Percentiles rank a stretch among this genome's conserved stretches.
Conservation (phyloP, 2,113 vertebrate species). For the Mastomys coucha region DNA sequence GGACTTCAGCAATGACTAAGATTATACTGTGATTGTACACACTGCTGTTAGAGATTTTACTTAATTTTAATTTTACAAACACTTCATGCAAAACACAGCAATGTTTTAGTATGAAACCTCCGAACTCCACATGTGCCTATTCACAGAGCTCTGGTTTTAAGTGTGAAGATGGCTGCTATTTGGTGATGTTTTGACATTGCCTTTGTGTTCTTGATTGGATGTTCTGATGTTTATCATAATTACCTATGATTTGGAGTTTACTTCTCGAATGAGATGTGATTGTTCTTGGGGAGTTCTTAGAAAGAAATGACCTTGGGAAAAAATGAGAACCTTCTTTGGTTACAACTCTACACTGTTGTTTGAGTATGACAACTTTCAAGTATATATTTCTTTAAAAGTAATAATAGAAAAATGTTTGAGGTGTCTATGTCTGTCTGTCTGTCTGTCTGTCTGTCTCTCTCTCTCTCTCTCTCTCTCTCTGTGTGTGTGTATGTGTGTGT, state of each 20-base stretch:
- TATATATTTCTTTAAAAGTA: background rate
- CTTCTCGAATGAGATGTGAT: background rate
- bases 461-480: no score
- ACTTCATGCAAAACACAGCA: background rate
- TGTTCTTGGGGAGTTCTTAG: background rate
- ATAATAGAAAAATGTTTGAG: background rate
- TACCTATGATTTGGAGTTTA: background rate
- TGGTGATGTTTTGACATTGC: background rate
- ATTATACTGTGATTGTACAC: background rate
- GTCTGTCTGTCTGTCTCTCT: no score
- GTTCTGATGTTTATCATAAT: background rate
- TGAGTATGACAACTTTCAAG: background rate
- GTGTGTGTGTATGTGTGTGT: background rate
- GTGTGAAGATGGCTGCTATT: background rate
- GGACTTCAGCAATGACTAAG: background rate
- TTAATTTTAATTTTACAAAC: conserved; percentile 32
- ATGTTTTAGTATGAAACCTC: conserved; percentile 10
- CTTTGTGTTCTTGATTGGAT: background rate
- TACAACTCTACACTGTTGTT: background rate
- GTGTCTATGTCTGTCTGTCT: background rate
- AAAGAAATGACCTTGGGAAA: background rate
- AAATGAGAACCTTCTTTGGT: background rate
- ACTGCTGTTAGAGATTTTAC: background rate
- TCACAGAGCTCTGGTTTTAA: background rate
- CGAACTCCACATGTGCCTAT: background rate